phyloP scores from a whole-genome alignment of 2,888 invertebrate species.

The Cerceris rybyensis region DNA sequence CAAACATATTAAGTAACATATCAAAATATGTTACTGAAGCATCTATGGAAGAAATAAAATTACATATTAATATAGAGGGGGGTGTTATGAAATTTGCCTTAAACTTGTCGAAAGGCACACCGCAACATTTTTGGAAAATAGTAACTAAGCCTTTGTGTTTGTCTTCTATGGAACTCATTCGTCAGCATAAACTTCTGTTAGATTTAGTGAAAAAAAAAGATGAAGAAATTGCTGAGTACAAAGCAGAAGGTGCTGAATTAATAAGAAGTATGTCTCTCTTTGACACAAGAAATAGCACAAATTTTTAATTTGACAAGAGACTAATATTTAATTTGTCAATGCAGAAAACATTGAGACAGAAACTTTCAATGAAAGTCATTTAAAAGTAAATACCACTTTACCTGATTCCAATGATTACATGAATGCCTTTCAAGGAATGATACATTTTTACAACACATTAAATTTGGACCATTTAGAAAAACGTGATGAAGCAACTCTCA shows the following conservation, averaged over 20 bases:
- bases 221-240: conserved; percentile 76
- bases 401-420: conserved; percentile 29
- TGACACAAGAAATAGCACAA: not conserved
- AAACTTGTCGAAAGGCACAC: conserved; percentile 64
- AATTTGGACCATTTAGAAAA: conserved; percentile 1
- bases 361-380: conserved; percentile 64
- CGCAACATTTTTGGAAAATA: conserved; percentile 67
- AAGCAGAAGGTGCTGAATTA: conserved; percentile 73
- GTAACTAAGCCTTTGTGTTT: conserved; percentile 72
- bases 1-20: conserved; percentile 68
- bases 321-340: conserved; percentile 25
- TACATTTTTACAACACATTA: conserved; percentile 57
- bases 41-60: conserved; percentile 61
- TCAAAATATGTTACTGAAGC: conserved; percentile 57
- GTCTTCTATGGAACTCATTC: conserved; percentile 64
- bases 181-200: conserved; percentile 66
- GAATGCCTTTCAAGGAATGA: conserved; percentile 57
- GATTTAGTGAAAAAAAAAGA: conserved; percentile 75
- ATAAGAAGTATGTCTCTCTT: conserved; percentile 68
- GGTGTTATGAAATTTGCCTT: conserved; percentile 71
- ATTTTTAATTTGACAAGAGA: not conserved
- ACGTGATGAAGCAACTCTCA: not conserved
- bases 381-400: conserved; percentile 49
- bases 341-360: conserved; percentile 74
- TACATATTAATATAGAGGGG: conserved; percentile 66